These are phyloP conservation scores for Nyctalus aviator DNA, from an alignment of 2,797 vertebrate genomes.

Conservation along the genomic window DNA sequence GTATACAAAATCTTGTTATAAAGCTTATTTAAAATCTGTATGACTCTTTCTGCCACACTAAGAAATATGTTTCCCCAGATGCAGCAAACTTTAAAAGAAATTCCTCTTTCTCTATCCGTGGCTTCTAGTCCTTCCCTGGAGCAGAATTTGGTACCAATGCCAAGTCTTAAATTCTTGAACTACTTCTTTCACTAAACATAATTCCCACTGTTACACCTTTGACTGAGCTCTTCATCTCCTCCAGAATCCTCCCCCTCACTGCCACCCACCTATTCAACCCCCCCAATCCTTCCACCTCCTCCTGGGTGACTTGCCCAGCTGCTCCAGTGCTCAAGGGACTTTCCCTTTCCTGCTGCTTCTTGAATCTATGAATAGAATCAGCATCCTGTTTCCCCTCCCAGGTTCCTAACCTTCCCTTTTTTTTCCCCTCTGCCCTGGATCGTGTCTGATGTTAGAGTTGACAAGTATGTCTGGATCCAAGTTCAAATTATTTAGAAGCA, in stretches of 20 bases:
- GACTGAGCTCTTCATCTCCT: conserved; percentile 25
- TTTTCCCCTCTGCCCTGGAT: neutral
- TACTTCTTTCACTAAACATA: neutral
- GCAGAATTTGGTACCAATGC: conserved; percentile 50
- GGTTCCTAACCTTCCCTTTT: neutral
- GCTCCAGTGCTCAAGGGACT: neutral
- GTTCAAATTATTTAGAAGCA: neutral
- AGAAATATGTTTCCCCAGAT: conserved; percentile 38
- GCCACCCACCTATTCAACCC: neutral
- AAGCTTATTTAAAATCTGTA: conserved; percentile 62
- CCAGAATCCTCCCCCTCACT: neutral
- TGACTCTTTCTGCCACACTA: neutral
- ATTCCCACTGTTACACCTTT: neutral
- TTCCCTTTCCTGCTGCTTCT: neutral
- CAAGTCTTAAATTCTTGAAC: conserved; percentile 13
- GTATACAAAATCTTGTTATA: conserved; percentile 50
- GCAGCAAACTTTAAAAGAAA: conserved; percentile 55
- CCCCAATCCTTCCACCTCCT: neutral
- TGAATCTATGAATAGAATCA: neutral
- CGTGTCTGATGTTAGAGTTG: neutral
- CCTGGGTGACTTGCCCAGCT: neutral
- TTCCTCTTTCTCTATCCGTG: neutral
- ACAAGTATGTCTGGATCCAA: neutral
- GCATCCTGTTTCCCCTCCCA: neutral
- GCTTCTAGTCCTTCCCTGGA: neutral